Conservation (phyloP, 2,797 vertebrate species). For the Pygocentrus nattereri region DNA sequence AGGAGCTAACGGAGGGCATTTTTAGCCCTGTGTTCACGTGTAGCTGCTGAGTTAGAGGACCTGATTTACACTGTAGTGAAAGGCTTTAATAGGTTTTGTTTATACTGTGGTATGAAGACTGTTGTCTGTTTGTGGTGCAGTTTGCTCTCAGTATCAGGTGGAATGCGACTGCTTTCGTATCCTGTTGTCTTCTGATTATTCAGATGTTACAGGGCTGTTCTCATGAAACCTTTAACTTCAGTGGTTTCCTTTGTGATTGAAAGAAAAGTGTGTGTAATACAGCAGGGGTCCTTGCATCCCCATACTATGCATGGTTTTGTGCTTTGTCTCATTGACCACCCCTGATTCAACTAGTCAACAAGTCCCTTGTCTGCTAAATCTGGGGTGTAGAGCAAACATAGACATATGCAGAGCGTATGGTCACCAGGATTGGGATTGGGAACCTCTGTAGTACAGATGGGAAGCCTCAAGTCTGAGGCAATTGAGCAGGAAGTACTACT, state of each 20-base stretch:
- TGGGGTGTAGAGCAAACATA: no score
- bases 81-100: background rate
- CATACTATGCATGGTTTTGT: no score
- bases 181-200: constrained; percentile 2
- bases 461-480: background rate
- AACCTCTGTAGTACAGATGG: no score
- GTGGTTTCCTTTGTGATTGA: background rate
- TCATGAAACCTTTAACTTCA: background rate
- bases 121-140: background rate
- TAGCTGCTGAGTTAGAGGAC: background rate
- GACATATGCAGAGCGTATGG: no score
- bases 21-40: constrained; percentile 3
- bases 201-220: no score
- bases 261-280: background rate
- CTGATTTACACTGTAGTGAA: background rate
- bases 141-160: background rate
- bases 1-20: background rate
- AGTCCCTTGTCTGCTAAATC: no score
- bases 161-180: background rate
- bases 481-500: no score
- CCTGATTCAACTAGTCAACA: no score
- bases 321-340: no score
- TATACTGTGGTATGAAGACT: background rate
- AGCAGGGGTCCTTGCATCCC: no score
- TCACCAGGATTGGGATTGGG: no score